Percentiles rank a stretch among this genome's conserved stretches.
These are phyloP conservation scores for Periophthalmodon schlosseri DNA, from an alignment of 2,113 vertebrate species.

Conservation along the genomic window DNA sequence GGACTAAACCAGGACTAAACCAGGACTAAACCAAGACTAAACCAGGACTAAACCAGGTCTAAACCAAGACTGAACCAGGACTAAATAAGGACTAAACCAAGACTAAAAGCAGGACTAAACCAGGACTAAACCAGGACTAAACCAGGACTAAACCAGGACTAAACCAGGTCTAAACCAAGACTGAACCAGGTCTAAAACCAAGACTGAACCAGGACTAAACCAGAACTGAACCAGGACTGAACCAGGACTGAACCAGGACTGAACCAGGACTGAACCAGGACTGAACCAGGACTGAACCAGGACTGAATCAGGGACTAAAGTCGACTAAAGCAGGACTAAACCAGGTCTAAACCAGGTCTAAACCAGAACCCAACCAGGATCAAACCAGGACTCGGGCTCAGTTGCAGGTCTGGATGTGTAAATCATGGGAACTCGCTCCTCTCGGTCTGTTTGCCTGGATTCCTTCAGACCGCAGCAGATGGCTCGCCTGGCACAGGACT, in stretches of 20 bases:
- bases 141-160: no score
- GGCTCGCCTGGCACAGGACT: conserved; percentile 48
- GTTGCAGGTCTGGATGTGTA: neutral
- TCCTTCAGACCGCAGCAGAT: conserved; percentile 66
- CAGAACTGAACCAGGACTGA: no score
- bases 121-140: no score
- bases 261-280: neutral
- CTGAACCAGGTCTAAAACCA: no score
- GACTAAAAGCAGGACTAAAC: no score
- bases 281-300: neutral
- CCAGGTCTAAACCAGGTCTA: neutral
- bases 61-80: no score
- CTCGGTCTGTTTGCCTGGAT: conserved; percentile 62
- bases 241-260: no score
- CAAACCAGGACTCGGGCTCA: neutral
- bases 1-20: neutral
- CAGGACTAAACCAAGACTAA: no score
- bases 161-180: no score
- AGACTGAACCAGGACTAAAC: no score
- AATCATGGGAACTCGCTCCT: conserved; percentile 61
- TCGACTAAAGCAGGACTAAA: neutral
- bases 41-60: no score
- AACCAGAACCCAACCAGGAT: neutral
- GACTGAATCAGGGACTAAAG: no score
- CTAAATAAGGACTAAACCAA: neutral